Conservation (phyloP, 1,140 invertebrate species). For the Homarus americanus region DNA sequence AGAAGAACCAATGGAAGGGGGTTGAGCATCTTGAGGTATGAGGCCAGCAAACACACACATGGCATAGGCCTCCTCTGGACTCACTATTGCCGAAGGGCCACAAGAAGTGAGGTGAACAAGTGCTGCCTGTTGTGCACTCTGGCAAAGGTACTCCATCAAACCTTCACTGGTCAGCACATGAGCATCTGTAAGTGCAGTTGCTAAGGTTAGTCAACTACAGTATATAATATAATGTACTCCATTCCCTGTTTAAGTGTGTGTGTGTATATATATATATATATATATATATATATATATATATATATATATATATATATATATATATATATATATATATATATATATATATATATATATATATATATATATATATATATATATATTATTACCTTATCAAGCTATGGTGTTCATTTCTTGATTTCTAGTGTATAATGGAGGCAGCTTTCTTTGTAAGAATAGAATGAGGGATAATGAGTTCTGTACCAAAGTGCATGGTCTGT, state of each 20-base stretch:
- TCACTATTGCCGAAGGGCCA: constrained; percentile 71
- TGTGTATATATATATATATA: no score
- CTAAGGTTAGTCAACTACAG: background rate
- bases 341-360: constrained; percentile 32
- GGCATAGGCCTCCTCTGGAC: constrained; percentile 63
- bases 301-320: no score
- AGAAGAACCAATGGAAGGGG: background rate
- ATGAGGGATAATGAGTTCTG: no score
- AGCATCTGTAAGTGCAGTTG: constrained; percentile 26
- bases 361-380: no score
- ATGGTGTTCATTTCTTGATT: no score
- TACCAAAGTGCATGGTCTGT: no score
- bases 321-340: constrained; percentile 17
- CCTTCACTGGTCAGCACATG: constrained; percentile 70
- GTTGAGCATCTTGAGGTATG: constrained; percentile 28
- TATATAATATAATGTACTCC: no score
- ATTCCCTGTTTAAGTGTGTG: no score
- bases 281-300: no score
- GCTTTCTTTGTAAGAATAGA: no score
- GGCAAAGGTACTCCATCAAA: constrained; percentile 66
- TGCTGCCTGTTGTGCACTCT: constrained; percentile 67
- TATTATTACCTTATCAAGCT: no score
- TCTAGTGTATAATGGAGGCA: no score
- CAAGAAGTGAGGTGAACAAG: constrained; percentile 49
- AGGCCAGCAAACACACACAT: constrained; percentile 73